These are phyloP conservation scores for Phataginus tetradactyla DNA, from an alignment of 2,797 vertebrate genomes.

Conservation along the genomic window DNA sequence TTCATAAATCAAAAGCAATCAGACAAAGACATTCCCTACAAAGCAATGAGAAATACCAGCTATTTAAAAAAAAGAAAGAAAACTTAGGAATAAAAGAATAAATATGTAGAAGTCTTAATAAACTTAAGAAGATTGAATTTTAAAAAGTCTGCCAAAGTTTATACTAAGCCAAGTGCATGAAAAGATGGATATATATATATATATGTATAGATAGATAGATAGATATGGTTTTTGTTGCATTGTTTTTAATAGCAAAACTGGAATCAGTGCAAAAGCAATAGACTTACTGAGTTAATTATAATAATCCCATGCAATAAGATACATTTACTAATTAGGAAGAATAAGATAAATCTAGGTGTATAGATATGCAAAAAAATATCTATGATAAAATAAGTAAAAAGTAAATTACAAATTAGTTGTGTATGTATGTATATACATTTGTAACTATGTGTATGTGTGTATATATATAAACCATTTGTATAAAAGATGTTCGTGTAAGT, in stretches of 20 bases:
- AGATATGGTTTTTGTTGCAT: neutral
- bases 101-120: neutral
- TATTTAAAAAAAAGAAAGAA: neutral
- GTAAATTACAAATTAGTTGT: neutral
- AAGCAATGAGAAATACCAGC: neutral
- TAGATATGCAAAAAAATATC: neutral
- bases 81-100: neutral
- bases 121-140: neutral
- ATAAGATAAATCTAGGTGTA: neutral
- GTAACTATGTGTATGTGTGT: neutral
- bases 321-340: neutral
- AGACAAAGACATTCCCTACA: neutral
- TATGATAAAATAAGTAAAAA: neutral
- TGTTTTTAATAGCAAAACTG: constrained; percentile 1
- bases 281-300: neutral
- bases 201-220: no score
- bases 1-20: neutral
- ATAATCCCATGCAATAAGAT: neutral
- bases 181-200: neutral
- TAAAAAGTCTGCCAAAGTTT: neutral
- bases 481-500: neutral
- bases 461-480: neutral
- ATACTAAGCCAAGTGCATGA: neutral
- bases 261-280: neutral
- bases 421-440: neutral